Evolutionary conservation across 64 coral and sea anemone genomes (phyloP).

Genomic region (Dendrophyllia cribrosa): DNA sequence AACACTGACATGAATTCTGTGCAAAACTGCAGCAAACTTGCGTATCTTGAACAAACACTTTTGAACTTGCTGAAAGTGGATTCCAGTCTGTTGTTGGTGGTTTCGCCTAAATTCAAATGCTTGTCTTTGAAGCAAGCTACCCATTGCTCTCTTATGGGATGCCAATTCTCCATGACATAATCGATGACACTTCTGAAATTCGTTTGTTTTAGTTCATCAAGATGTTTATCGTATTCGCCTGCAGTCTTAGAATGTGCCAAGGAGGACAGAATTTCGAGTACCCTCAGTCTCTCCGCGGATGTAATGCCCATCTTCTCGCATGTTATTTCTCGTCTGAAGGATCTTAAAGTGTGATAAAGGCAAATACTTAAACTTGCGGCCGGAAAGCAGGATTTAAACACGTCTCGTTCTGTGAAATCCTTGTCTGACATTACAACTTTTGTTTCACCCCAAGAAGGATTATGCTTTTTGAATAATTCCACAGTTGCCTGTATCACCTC

Average conservation of each 20-base stretch:
- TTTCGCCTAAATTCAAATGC: constrained; percentile 60
- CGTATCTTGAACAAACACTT: constrained; percentile 56
- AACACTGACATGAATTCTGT: constrained; percentile 75
- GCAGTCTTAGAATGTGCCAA: constrained; percentile 59
- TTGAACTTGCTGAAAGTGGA: constrained; percentile 71
- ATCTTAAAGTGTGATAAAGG: too few relatives aligned
- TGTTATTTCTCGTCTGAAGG: too few relatives aligned
- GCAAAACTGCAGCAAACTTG: constrained; percentile 74
- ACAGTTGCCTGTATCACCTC: constrained; percentile 15
- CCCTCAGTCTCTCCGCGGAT: too few relatives aligned
- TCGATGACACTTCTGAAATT: constrained; percentile 45
- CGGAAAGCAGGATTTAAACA: too few relatives aligned
- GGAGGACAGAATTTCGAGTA: constrained; percentile 61
- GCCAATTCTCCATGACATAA: constrained; percentile 52
- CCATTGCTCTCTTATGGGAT: constrained; percentile 72
- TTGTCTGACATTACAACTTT: constrained; percentile 69
- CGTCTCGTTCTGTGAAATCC: too few relatives aligned
- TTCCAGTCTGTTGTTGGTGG: constrained; percentile 55
- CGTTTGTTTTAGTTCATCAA: constrained; percentile 22
- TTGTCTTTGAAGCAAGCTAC: constrained; percentile 73
- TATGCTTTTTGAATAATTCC: constrained; percentile 40
- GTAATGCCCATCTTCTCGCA: too few relatives aligned
- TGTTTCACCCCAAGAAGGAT: constrained; percentile 41
- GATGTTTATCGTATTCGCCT: constrained; percentile 39
- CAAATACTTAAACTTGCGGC: too few relatives aligned